phyloP scores from a whole-genome alignment of 2,113 vertebrate species.

The Lethenteron camtschaticum region DNA sequence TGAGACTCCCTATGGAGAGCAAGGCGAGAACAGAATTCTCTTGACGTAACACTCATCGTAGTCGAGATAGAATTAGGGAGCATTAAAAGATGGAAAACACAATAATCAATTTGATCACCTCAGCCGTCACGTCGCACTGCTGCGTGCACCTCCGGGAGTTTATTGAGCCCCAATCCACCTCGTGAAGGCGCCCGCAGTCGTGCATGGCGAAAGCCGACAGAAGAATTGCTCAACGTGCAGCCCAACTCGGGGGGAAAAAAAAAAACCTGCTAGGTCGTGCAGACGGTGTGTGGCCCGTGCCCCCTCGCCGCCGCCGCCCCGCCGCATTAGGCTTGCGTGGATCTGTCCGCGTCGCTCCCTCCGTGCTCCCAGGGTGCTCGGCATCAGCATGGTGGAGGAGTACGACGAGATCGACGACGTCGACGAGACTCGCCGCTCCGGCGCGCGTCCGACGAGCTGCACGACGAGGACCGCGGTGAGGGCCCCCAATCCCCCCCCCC shows the following conservation, averaged over 20 bases:
- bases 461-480: background rate
- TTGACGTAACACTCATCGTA: too few species aligned
- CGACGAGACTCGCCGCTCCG: background rate
- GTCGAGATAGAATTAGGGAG: too few species aligned
- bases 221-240: background rate
- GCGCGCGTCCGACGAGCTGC: background rate
- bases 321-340: too few species aligned
- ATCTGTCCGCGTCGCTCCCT: too few species aligned
- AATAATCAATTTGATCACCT: too few species aligned
- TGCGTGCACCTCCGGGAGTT: too few species aligned
- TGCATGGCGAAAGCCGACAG: background rate
- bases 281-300: background rate
- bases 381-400: constrained; percentile 98
- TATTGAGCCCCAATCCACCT: too few species aligned
- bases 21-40: too few species aligned
- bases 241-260: background rate
- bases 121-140: too few species aligned
- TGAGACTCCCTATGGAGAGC: too few species aligned
- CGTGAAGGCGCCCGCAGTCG: too few species aligned
- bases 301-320: background rate
- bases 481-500: background rate
- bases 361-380: constrained; percentile 47
- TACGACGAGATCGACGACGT: constrained; percentile 34
- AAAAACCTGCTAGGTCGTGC: constrained; percentile 3
- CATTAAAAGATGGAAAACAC: too few species aligned